Evolutionary conservation across 2,113 vertebrate genomes (phyloP), one percentile per base, ranked within the genome.

Genomic region (Planiliza haematocheilus): DNA sequence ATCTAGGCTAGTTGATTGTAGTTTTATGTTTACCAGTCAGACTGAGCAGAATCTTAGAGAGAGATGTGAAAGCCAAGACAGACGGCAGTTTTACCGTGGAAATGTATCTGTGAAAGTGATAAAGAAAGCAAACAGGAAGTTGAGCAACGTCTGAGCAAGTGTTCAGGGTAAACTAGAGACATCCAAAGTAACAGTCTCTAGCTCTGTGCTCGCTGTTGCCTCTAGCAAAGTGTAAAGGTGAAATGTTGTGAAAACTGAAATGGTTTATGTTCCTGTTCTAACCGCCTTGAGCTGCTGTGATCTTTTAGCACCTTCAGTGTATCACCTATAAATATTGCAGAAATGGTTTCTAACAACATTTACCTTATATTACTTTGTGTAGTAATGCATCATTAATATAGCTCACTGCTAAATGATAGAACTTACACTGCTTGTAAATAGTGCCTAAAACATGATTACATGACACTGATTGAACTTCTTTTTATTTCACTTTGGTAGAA

Each of bases 51-150:
- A 85, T 76, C 77, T 79, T 63, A 6, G 70, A 73, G 73, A 83
- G 51, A 62, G 67, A 67, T 70, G 18, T 70, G 45, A 90, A 78
- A 79, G 85, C 62, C 55, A 78, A 77, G 83, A 77, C 48, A 42
- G 67, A 50, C 1, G 20, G 60, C 18, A 55, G 60, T 58, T 36
- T 58, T 53, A 61, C 30, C 1, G 49, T 11, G 73, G 70, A 66
- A 79, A 78, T 45, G 81, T 59, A 52, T 59, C 20, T 16, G 36
- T 65, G 89, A 83, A 91, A 87, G 89, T 89, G 89, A 63, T 52
- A 24, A 64, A 82, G 91, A 90, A 90, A 60, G 92, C 34, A 65
- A 70, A 56, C 1, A 4, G 90, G 79, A 93, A 89, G 91, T 93
- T 87, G 84, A 74, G 41, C 57, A 49, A 77, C 79, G 85, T 82